phyloP scores from a whole-genome alignment of 2,113 vertebrate species.

The Trematocara stigmaticum region DNA sequence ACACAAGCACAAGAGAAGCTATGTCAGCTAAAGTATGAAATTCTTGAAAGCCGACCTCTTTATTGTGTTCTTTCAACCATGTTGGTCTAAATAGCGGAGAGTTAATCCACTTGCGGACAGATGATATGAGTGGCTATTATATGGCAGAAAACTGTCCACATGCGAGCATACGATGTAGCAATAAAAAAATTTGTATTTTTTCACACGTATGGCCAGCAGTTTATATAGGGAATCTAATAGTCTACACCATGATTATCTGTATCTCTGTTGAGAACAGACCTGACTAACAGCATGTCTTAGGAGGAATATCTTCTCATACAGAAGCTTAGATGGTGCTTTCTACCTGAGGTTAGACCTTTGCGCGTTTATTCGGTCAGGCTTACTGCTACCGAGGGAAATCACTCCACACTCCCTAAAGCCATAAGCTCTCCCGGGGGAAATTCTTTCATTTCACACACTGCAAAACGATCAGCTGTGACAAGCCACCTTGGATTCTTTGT shows the following conservation, averaged over 20 bases:
- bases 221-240: not conserved
- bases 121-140: not conserved
- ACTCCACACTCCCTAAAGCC: not conserved
- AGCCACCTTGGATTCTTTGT: not conserved
- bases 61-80: not conserved
- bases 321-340: not conserved
- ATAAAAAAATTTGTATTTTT: not conserved
- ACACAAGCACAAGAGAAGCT: not conserved
- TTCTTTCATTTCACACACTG: not conserved
- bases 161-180: not conserved
- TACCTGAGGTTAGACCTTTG: not conserved
- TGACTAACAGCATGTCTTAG: not conserved
- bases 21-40: not conserved
- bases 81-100: not conserved
- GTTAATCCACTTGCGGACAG: not conserved
- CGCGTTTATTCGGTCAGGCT: not conserved
- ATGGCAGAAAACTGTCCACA: not conserved
- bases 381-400: slow-evolving; percentile 36
- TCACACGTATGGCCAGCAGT: not conserved
- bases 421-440: not conserved
- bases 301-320: not conserved
- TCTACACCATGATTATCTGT: not conserved
- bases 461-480: slow-evolving; percentile 16
- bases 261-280: not conserved
- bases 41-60: not conserved